Conservation (phyloP, 2,888 invertebrate genomes). For the Gastrophysa polygoni region DNA sequence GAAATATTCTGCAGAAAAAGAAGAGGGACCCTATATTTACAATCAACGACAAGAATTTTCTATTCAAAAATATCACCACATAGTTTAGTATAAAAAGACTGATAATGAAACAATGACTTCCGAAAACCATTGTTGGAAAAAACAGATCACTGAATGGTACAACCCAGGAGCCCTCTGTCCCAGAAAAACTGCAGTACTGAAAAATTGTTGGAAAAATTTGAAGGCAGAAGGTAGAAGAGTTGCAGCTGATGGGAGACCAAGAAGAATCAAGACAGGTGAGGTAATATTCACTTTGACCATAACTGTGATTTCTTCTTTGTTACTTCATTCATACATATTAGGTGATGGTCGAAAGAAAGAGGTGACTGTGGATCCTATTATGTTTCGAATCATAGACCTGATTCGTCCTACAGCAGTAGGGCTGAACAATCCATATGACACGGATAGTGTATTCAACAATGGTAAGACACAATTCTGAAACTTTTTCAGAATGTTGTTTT, state of each 20-base stretch:
- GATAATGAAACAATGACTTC: not conserved
- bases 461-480: no score
- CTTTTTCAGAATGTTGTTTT: no score
- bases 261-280: slow-evolving; percentile 3
- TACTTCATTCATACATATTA: not conserved
- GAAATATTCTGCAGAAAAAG: not conserved
- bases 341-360: not conserved
- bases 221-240: slow-evolving; percentile 1
- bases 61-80: not conserved
- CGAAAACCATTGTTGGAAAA: not conserved
- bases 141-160: not conserved
- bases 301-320: not conserved
- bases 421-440: not conserved
- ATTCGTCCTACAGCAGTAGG: not conserved
- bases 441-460: not conserved
- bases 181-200: not conserved
- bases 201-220: not conserved
- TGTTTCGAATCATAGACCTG: not conserved
- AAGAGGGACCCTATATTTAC: not conserved
- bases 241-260: slow-evolving; percentile 11
- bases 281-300: not conserved
- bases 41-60: not conserved
- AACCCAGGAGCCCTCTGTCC: not conserved
- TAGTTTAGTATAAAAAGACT: not conserved
- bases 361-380: not conserved